Evolutionary conservation across 1,140 invertebrate species (phyloP), one percentile per base, ranked within the genome.

Genomic region (Trachymyrmex cornetzi): DNA sequence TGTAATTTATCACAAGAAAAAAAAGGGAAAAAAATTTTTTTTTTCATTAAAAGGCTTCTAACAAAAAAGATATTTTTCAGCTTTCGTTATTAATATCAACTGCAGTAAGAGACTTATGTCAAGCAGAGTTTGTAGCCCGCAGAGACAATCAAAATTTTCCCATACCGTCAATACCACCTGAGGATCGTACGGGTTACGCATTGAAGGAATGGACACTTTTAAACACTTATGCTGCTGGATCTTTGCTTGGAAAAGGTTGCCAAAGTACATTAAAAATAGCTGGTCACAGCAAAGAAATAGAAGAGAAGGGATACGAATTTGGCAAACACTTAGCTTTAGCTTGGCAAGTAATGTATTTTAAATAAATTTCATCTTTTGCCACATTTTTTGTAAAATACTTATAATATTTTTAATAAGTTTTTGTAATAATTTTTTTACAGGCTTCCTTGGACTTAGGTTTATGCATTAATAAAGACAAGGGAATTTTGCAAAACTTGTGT

Each of bases 321-420:
- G 99, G 98, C n/a, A 98, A 98, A 94, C 98, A 99, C 95, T 95
- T 99, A 66, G 98, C 98, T 0, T 95, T 99, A 44, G 98, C 98
- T 53, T 98, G 98, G 97, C 98, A 99, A 95, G 98, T 98, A 87
- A 88, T 19, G 3, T 48, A 55, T 48, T 48, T 63, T 30, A 19
- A 30, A 44, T 14, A 53, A 64, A 14, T 38, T 34, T 85, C 22
- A 55, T n/a, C 22, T 19, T 85, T 34, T 34, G 30, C 5, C 30
- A 34, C 0, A 34, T 5, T 19, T 79, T 38, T 22, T 80, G 34
- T 77, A 87, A 63, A 50, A 24, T 85, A 12, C 6, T 34, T 2
- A 16, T 53, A 30, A 30, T 50, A n/a, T 88, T 9, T 44, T 44
- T 44, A 44, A 44, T 44, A 44, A 74, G 44, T 1, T 34, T 50